Percentiles rank a stretch among this genome's conserved stretches.
phyloP scores from a whole-genome alignment of 2,113 vertebrate genomes.

The Tauraco erythrolophus region DNA sequence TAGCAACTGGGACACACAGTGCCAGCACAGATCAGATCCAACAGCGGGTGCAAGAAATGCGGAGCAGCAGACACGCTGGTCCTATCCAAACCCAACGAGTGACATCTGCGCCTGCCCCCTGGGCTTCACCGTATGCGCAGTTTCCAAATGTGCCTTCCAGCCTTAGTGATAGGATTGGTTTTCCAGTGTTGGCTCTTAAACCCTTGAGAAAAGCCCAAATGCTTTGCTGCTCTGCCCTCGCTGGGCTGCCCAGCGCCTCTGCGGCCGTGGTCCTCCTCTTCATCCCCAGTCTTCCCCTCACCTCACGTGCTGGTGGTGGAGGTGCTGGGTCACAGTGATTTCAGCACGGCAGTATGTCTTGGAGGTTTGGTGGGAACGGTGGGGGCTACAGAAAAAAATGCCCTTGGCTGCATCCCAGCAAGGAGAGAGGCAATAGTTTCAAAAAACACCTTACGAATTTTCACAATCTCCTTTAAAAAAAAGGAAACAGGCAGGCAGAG shows the following conservation, averaged over 20 bases:
- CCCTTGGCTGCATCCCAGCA: background rate
- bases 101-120: background rate
- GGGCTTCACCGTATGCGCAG: accelerated
- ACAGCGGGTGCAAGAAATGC: background rate
- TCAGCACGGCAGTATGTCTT: accelerated
- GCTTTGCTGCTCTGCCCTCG: background rate
- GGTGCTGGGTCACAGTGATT: background rate
- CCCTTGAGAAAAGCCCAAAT: background rate
- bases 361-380: background rate
- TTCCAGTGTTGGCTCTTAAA: background rate
- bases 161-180: background rate
- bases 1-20: background rate
- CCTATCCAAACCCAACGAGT: background rate
- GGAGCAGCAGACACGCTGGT: background rate
- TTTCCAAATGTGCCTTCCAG: background rate
- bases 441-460: background rate
- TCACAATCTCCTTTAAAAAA: background rate
- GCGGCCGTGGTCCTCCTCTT: background rate
- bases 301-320: accelerated
- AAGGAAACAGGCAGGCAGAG: background rate
- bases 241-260: background rate
- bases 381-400: background rate
- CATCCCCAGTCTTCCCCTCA: background rate
- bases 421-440: background rate
- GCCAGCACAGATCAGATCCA: background rate